Conservation (phyloP, 2,888 invertebrate genomes). For the Erannis defoliaria region DNA sequence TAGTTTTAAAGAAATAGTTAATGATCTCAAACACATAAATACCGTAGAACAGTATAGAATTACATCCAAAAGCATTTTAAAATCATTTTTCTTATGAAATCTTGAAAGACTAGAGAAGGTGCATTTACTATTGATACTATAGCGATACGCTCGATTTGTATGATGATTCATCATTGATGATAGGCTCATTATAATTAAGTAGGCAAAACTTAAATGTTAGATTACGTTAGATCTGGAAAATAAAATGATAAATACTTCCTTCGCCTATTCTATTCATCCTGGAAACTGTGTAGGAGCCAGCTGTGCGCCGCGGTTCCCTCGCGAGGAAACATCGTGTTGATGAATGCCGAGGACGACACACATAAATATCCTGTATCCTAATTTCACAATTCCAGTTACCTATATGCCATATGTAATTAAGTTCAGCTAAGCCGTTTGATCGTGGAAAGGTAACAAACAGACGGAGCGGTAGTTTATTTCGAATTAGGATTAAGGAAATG, state of each 20-base stretch:
- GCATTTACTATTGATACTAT: conserved; percentile 29
- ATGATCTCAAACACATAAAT: conserved; percentile 68
- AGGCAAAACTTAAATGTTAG: conserved; percentile 4
- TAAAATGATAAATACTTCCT: background rate
- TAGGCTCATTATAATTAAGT: conserved; percentile 8
- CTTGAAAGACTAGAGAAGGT: conserved; percentile 6
- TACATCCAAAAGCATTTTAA: conserved; percentile 15
- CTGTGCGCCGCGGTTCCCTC: too few species aligned
- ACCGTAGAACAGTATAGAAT: conserved; percentile 45
- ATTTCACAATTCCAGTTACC: too few species aligned
- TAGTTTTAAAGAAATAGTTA: conserved; percentile 54
- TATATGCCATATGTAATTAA: too few species aligned
- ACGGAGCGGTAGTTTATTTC: too few species aligned
- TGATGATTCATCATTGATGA: conserved; percentile 2
- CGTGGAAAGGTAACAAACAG: too few species aligned
- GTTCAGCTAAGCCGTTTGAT: too few species aligned
- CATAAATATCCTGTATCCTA: too few species aligned
- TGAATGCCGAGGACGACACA: too few species aligned
- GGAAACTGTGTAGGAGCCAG: too few species aligned
- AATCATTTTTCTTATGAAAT: background rate
- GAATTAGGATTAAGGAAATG: too few species aligned
- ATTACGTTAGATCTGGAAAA: background rate
- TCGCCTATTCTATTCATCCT: background rate
- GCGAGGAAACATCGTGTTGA: too few species aligned
- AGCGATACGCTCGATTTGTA: background rate